Base-by-base conservation (phyloP, 1,140 invertebrate genomes). In the Calliopsis andreniformis region DNA sequence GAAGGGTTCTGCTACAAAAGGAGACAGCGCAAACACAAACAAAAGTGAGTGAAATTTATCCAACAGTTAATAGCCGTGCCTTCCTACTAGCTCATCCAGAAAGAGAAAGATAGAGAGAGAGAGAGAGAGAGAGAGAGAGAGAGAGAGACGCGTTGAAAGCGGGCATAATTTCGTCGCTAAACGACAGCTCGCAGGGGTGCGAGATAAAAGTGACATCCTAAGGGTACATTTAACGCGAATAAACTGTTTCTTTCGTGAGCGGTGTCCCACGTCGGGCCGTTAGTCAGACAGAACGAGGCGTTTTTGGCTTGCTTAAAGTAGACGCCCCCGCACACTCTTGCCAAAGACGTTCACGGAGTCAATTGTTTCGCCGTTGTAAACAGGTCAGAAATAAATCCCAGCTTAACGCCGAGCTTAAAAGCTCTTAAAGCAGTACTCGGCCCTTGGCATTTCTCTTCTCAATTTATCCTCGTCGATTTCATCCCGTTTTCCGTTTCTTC, bases 381-480 rank as follows among this genome's bases (percentile, higher is more conserved):
- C 86, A 84, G 79, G 87, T 87, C 86, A 86, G 86, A 85, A 88
- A 89, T 89, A 89, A 89, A 89, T 89, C 86, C 86, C 79, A 68
- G 86, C 82, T 89, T 87, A 89, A 87, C 85, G 88, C 84, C 78
- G 78, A 76, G 88, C 88, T 89, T 89, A 89, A 89, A 89, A 89
- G 88, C 88, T 89, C 84, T 88, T 82, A 88, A 88, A 87, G 80
- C 80, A 84, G 75, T 81, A 77, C 86, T 78, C 66, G 79, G 32
- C 43, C 68, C 78, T 62, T 51, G 16, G 75, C 73, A 49, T 80
- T 58, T 59, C 63, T 69, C 56, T 67, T 51, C 49, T 81, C 80
- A 81, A 82, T 82, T 81, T 82, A 82, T 62, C 79, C 80, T 58
- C 69, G 73, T 79, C 80, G 80, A 78, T 84, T 87, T 75, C 69